Percentiles rank a stretch among this genome's conserved stretches.
These are phyloP conservation scores for Stomatorhinus ivindoensis DNA, from an alignment of 2,113 vertebrate species.

Conservation along the genomic window DNA sequence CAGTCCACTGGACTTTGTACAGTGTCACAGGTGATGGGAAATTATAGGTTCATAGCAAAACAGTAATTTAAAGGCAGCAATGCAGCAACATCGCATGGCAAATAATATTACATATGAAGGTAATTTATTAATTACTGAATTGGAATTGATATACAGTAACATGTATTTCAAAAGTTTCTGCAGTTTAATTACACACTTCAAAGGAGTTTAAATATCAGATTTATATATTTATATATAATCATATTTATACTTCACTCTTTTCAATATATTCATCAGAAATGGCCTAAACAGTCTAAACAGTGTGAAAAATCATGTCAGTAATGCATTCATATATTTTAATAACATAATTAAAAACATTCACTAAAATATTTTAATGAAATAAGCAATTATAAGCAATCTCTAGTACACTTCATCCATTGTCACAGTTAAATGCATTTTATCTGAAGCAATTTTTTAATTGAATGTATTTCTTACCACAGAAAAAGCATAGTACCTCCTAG, in stretches of 20 bases:
- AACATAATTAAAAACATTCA: not conserved
- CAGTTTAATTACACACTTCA: not conserved
- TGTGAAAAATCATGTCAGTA: not conserved
- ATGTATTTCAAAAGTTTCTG: not conserved
- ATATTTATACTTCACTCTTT: not conserved
- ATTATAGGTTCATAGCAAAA: not conserved
- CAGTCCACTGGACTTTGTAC: not conserved
- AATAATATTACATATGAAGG: not conserved
- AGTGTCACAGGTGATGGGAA: not conserved
- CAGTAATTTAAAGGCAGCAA: not conserved
- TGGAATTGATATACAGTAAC: not conserved
- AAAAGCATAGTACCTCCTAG: not conserved
- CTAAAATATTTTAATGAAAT: not conserved
- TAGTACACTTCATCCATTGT: not conserved
- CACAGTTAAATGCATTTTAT: not conserved
- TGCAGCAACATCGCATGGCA: not conserved
- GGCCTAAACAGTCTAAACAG: not conserved
- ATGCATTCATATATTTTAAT: not conserved
- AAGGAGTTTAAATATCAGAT: not conserved
- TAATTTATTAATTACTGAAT: not conserved
- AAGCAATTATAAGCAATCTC: not conserved
- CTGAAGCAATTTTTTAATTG: not conserved
- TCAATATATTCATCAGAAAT: not conserved
- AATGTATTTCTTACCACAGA: not conserved
- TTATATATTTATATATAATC: not conserved